Conservation (phyloP, 2,113 vertebrate species). For the Cebus imitator region DNA sequence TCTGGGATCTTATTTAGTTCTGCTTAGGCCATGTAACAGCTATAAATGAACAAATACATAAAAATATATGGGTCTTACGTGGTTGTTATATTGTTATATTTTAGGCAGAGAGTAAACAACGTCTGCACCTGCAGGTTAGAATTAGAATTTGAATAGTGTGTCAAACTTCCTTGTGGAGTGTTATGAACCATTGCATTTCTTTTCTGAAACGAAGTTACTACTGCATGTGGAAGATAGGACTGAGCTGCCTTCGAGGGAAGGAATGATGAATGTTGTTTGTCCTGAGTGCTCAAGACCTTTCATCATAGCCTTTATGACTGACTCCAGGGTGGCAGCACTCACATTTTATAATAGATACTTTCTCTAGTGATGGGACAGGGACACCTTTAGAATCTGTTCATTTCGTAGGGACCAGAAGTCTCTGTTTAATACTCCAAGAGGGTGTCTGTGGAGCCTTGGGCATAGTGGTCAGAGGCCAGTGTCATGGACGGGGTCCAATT, state of each 20-base stretch:
- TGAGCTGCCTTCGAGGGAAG: neutral
- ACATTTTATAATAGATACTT: neutral
- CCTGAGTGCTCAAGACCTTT: neutral
- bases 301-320: neutral
- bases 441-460: neutral
- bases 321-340: neutral
- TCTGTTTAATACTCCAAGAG: neutral
- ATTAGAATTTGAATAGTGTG: slow-evolving; percentile 4
- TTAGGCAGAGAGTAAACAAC: neutral
- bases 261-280: neutral
- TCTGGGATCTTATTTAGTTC: neutral
- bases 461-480: neutral
- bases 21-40: neutral
- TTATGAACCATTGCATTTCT: neutral
- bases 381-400: neutral
- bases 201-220: neutral
- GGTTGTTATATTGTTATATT: neutral
- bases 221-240: neutral
- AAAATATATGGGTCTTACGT: neutral
- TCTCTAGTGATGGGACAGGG: neutral
- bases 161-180: neutral
- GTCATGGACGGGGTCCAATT: neutral
- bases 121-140: neutral
- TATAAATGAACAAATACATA: neutral
- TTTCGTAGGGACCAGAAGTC: neutral